Evolutionary conservation across 1,140 invertebrate species (phyloP), one percentile per base, ranked within the genome.

Genomic region (Drosophila baimaii): DNA sequence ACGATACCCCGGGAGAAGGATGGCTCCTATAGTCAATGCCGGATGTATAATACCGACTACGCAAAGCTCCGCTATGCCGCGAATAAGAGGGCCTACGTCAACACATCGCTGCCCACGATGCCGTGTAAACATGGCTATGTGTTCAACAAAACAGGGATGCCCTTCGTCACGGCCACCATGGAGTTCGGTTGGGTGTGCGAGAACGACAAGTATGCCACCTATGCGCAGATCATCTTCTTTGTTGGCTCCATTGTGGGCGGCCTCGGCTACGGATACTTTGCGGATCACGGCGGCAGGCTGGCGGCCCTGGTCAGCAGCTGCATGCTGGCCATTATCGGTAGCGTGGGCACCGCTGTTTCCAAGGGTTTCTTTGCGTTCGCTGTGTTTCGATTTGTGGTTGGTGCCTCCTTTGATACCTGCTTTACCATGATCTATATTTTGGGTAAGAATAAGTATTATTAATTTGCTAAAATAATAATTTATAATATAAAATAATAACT

Each of bases 351-450:
- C 0, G 94, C 95, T 0, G 94, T 95, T 76, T 93, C 94, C 39
- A 78, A 91, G 2, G 94, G 93, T 7, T 97, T 97, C 83, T 94
- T 93, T 92, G 92, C 94, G 2, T 97, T 97, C 77, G 94, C 94
- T 0, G 51, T 95, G 0, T 96, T 95, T 77, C 92, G 96, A 17
- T 97, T 97, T 91, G 91, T 97, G 12, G 95, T 97, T 0, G 97
- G 97, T 9, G 93, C 97, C 68, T 95, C 96, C 2, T 98, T 96
- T 88, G 96, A 97, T 90, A 97, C 97, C 82, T 96, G 96, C 85
- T 97, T 97, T 90, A 97, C 96, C 13, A 97, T 97, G 96, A 97
- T 97, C 94, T 97, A 97, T 75, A 97, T 97, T 89, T 92, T 97
- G 74, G 96, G 96, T 97, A 93, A 94, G 93, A 5, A n/a, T n/a